These are phyloP conservation scores for Maccullochella peelii DNA, from an alignment of 2,113 vertebrate species.

Conservation along the genomic window DNA sequence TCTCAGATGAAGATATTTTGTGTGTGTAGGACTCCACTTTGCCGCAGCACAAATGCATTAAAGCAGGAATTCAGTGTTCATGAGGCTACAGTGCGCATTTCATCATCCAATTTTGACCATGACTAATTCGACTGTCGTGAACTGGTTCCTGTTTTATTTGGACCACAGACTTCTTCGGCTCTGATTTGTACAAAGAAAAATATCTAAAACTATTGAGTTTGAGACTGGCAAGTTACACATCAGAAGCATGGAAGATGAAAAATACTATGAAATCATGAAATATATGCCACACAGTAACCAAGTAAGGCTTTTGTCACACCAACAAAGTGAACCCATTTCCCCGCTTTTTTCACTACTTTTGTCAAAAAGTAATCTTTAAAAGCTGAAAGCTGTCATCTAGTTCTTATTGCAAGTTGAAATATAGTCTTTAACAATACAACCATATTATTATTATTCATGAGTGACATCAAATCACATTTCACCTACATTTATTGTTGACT, in stretches of 20 bases:
- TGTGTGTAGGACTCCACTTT: not conserved
- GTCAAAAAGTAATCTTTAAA: slow-evolving; percentile 68
- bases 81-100: not conserved
- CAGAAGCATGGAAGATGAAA: slow-evolving; percentile 14
- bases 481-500: slow-evolving; percentile 49
- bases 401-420: slow-evolving; percentile 49
- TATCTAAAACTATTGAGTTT: not conserved
- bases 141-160: slow-evolving; percentile 21
- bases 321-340: slow-evolving; percentile 19
- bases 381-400: slow-evolving; percentile 42
- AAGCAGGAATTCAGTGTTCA: not conserved
- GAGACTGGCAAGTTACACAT: slow-evolving; percentile 6
- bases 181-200: not conserved
- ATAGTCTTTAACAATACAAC: slow-evolving; percentile 54
- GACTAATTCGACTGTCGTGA: not conserved
- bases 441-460: slow-evolving; percentile 70
- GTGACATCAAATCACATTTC: slow-evolving; percentile 52
- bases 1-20: slow-evolving; percentile 3
- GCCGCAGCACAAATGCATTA: slow-evolving; percentile 10
- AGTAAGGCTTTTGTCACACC: slow-evolving; percentile 26
- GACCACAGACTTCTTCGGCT: not conserved
- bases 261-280: slow-evolving; percentile 27
- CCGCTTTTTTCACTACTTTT: slow-evolving; percentile 42
- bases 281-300: slow-evolving; percentile 17
- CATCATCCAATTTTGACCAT: not conserved